Base-by-base conservation (phyloP, 1,140 invertebrate genomes). In the Trypoxylus dichotomus region DNA sequence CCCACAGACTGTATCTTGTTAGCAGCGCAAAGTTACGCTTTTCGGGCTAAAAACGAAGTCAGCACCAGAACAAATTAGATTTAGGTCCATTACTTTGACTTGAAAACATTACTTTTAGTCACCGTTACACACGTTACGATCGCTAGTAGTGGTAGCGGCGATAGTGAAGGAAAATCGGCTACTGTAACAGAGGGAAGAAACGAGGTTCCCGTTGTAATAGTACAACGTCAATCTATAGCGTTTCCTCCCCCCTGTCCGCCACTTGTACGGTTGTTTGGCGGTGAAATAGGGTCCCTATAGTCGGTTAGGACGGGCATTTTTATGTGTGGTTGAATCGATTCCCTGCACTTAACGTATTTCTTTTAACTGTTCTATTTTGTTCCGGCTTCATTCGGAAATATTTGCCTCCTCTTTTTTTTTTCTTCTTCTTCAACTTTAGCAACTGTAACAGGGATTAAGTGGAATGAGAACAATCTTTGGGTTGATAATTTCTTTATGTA, bases 61-160 rank as follows among this genome's bases (percentile, higher is more conserved):
- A 29, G 63, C 63, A 68, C 24, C 63, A 68, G 63, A 68, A 29
- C 63, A 68, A 68, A 68, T 68, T 68, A 24, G 63, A 68, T 68
- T 68, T 68, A 68, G 63, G 63, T 68, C 63, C 63, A 68, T 68
- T 68, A 68, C 63, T 68, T 29, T 29, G 63, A 29, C 21, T 29
- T 3, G 27, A 68, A 68, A 68, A 68, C 63, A 68, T 68, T 68
- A 68, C 63, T 68, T 68, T 29, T 29, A 29, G 21, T 68, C 21
- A 29, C 5, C 21, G 63, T 68, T 68, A 68, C 63, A 68, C 24
- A 24, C 63, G 63, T 68, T 21, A 19, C 3, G 43, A n/a, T 47
- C 43, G 43, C 13, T 47, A 47, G 43, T 47, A 47, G 43, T 47
- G 32, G 32, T 8, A 37, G 32, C 10, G 10, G 3, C 10, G 5